phyloP scores from a whole-genome alignment of 2,797 vertebrate species.

The Gambusia yucatana region DNA sequence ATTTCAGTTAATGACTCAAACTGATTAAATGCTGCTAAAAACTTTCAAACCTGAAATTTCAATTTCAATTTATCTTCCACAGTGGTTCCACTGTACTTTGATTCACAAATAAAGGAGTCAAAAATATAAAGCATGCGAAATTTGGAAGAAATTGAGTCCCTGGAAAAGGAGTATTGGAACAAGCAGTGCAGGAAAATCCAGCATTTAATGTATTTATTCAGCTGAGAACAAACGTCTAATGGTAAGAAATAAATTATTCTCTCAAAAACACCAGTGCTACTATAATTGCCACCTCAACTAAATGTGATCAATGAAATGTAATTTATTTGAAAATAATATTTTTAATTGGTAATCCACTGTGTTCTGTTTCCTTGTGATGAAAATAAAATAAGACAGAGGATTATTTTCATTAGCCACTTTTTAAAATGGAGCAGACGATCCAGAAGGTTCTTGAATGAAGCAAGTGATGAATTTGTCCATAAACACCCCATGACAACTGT shows the following conservation, averaged over 20 bases:
- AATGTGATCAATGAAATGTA: background rate
- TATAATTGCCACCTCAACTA: background rate
- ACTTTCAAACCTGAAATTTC: background rate
- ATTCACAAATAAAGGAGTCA: background rate
- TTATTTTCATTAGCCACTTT: background rate
- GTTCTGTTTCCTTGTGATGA: background rate
- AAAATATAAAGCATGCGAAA: background rate
- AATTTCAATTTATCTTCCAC: background rate
- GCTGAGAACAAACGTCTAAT: background rate
- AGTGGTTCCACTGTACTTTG: background rate
- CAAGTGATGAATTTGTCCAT: background rate
- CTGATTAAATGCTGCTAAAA: background rate
- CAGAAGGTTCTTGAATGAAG: background rate
- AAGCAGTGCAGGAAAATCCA: background rate
- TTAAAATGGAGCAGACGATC: background rate
- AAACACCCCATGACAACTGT: background rate
- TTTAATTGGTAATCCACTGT: background rate
- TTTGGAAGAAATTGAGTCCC: background rate
- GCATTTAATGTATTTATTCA: background rate
- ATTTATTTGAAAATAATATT: background rate
- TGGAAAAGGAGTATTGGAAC: background rate
- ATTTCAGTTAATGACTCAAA: background rate
- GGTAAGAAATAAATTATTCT: background rate
- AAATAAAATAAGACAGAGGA: background rate
- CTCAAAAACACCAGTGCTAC: background rate